Percentiles rank a stretch among this genome's conserved stretches.
These are phyloP conservation scores for Gopherus flavomarginatus DNA, from an alignment of 2,113 vertebrate species.

Conservation along the genomic window DNA sequence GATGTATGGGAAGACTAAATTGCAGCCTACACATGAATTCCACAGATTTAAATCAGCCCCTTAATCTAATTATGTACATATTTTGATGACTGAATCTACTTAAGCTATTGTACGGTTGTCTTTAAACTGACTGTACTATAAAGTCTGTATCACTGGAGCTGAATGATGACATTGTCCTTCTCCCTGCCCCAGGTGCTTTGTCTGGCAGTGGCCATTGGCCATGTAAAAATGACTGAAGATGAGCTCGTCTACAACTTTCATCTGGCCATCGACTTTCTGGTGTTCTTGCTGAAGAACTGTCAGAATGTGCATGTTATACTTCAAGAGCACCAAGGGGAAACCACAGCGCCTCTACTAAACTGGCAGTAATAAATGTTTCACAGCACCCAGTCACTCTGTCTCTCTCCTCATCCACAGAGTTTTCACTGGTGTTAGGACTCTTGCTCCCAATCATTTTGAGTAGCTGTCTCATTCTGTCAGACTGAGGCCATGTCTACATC, in stretches of 20 bases:
- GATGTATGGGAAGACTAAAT: neutral
- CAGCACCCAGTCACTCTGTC: rapidly evolving
- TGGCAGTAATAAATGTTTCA: constrained; percentile 53
- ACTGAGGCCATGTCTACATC: no score
- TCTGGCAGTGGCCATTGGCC: constrained; percentile 95
- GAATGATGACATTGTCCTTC: neutral
- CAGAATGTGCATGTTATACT: constrained; percentile 95
- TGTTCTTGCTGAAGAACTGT: constrained; percentile 98
- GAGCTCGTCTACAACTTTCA: constrained; percentile 99
- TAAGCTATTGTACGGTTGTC: constrained; percentile 54
- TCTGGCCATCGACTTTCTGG: constrained; percentile 95
- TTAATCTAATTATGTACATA: constrained; percentile 48
- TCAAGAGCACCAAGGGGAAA: constrained; percentile 99
- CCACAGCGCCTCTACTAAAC: constrained; percentile 87
- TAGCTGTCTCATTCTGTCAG: neutral
- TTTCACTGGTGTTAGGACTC: neutral
- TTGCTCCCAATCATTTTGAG: neutral
- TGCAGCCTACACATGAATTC: neutral
- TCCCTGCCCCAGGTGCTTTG: constrained; percentile 88
- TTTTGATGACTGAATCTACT: neutral
- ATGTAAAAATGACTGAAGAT: constrained; percentile 96
- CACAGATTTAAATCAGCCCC: neutral
- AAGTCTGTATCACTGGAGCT: neutral
- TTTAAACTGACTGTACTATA: neutral
- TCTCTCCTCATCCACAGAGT: neutral